These are phyloP conservation scores for Glossosoma conforme DNA, from an alignment of 1,140 invertebrate genomes.

Conservation along the genomic window DNA sequence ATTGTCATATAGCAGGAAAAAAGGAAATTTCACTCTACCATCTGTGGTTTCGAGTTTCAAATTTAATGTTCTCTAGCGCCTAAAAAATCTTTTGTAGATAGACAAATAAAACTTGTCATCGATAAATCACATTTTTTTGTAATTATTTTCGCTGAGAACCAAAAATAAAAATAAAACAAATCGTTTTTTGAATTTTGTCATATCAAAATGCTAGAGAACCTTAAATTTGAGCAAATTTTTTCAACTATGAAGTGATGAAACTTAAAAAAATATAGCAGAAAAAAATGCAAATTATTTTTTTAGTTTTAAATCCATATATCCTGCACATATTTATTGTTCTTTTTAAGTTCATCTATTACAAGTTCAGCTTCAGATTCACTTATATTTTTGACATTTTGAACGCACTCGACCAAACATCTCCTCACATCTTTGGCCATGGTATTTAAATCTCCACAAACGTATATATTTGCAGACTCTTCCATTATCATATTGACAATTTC, in stretches of 20 bases:
- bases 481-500: constrained; percentile 53
- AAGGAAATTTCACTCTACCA: too few relatives aligned
- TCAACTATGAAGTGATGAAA: constrained; percentile 7
- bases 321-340: constrained; percentile 47
- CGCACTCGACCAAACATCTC: constrained; percentile 51
- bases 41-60: too few relatives aligned
- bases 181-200: too few relatives aligned
- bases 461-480: constrained; percentile 57
- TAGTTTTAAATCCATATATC: constrained; percentile 52
- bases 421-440: constrained; percentile 67
- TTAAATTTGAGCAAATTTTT: too few relatives aligned
- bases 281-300: constrained; percentile 23
- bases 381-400: constrained; percentile 44
- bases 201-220: too few relatives aligned
- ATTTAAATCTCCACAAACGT: constrained; percentile 73
- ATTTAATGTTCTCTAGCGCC: too few relatives aligned
- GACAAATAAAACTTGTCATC: too few relatives aligned
- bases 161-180: too few relatives aligned
- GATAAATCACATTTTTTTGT: too few relatives aligned
- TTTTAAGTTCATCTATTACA: constrained; percentile 42
- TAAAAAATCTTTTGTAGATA: too few relatives aligned
- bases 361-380: constrained; percentile 38
- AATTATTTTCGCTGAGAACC: too few relatives aligned
- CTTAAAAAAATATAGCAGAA: constrained; percentile 12
- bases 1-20: too few relatives aligned